phyloP scores from a whole-genome alignment of 2,888 invertebrate genomes.

The Mystacides longicornis region DNA sequence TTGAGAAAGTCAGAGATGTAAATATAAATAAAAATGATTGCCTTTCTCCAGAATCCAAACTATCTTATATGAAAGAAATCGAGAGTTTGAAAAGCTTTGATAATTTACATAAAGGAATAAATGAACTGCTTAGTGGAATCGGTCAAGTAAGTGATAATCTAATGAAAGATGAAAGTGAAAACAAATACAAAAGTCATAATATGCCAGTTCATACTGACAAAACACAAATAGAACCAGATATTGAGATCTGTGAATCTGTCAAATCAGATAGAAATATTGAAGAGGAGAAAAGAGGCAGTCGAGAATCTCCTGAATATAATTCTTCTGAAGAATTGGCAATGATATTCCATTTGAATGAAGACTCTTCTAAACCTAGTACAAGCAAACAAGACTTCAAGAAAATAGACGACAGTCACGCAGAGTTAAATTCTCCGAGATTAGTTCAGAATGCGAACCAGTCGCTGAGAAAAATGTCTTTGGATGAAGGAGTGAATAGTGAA shows the following conservation, averaged over 20 bases:
- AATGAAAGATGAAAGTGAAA: constrained; percentile 22
- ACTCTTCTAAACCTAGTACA: constrained; percentile 19
- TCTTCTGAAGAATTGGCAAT: constrained; percentile 58
- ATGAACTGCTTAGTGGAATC: constrained; percentile 46
- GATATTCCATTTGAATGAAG: constrained; percentile 45
- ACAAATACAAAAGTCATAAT: background rate
- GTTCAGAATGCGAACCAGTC: constrained; percentile 45
- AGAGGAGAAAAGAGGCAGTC: constrained; percentile 28
- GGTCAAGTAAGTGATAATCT: constrained; percentile 43
- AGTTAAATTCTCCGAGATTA: constrained; percentile 45
- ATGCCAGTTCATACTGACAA: constrained; percentile 14
- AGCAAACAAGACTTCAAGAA: constrained; percentile 29
- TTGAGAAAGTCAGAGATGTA: background rate
- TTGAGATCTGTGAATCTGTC: constrained; percentile 30
- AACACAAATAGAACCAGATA: constrained; percentile 23
- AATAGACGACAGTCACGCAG: constrained; percentile 30
- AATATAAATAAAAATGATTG: background rate
- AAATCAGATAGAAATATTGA: constrained; percentile 33
- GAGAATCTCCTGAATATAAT: constrained; percentile 51
- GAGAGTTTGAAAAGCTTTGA: constrained; percentile 35
- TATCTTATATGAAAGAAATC: constrained; percentile 33
- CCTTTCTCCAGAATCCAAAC: constrained; percentile 27
- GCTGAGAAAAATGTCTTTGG: constrained; percentile 40
- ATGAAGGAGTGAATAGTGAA: constrained; percentile 38
- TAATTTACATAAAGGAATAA: constrained; percentile 47